Base-by-base conservation (phyloP, 2,797 vertebrate species). In the Peromyscus eremicus region DNA sequence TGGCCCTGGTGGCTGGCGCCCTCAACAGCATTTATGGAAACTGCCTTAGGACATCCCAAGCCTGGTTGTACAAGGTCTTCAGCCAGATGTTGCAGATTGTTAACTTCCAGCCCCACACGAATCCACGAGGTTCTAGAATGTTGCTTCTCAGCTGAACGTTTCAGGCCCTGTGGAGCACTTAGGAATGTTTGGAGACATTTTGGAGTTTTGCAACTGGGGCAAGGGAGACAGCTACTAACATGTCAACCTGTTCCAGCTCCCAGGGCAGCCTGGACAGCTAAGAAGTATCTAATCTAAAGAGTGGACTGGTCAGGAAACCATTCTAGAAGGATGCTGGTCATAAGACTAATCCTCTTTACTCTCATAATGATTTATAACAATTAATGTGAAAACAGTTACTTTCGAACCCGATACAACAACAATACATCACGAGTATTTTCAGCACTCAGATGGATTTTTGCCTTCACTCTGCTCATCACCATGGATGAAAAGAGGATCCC, bases 31-130 rank as follows among this genome's bases (percentile, higher is more conserved):
- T 91, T 94, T 84, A 90, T 70, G 57, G 81, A 94, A 88, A 92
- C 70, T 57, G 55, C 93, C 89, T 84, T 62, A 32, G n/a, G 82
- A 60, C 43, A 70, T 57, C 77, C 90, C 86, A 83, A 92, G 57
- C 49, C 76, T 71, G 57, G 19, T 0, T 0, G 21, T 75, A 84
- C 25, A 80, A 89, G 76, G 57, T 76, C 70, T 46, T 13, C 27
- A 85, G 89, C 88, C 81, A 80, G 86, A 68, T 70, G 43, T 86
- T 88, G 23, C 19, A 62, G 55, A 75, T 80, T n/a, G n/a, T 92
- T 92, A 91, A 84, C 57, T 64, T 84, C 70, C 21, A 84, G 64
- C 9, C 66, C 62, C 46, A 64, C 14, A 55, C 7, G n/a, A 23
- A 25, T 55, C 80, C 91, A 46, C 37, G 71, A 68, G 49, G 32